Conservation (phyloP, 2,797 vertebrate genomes). For the Clarias laeviceps region DNA sequence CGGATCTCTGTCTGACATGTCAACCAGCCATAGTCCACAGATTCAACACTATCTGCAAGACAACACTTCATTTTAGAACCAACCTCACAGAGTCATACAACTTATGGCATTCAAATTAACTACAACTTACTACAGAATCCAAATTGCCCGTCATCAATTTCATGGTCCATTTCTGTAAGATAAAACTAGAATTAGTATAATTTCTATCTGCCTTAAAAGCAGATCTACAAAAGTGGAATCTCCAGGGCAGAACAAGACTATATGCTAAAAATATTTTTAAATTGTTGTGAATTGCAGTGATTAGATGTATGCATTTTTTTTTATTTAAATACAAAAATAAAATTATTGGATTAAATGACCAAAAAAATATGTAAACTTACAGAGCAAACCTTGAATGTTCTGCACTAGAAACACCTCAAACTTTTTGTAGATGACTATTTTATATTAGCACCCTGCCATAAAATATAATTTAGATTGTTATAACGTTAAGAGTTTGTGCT, state of each 20-base stretch:
- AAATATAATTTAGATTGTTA: neutral
- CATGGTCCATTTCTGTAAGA: slow-evolving; percentile 79
- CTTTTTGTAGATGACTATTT: neutral
- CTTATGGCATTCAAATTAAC: neutral
- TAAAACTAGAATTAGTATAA: slow-evolving; percentile 44
- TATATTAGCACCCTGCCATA: neutral
- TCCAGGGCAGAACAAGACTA: slow-evolving; percentile 34
- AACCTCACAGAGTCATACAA: neutral
- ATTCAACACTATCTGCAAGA: slow-evolving; percentile 80
- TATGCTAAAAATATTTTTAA: neutral
- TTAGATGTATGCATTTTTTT: neutral
- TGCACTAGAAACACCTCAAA: slow-evolving; percentile 21
- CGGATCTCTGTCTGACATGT: slow-evolving; percentile 97
- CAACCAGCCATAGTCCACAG: slow-evolving; percentile 93
- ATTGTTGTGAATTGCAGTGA: neutral
- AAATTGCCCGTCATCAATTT: slow-evolving; percentile 86
- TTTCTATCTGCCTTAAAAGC: neutral
- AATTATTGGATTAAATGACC: neutral
- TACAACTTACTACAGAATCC: slow-evolving; percentile 88
- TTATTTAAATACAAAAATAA: neutral
- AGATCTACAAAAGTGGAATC: slow-evolving; percentile 23
- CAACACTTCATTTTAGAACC: neutral
- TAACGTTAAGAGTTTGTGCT: neutral
- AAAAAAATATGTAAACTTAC: neutral
- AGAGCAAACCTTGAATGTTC: slow-evolving; percentile 8